phyloP scores from a whole-genome alignment of 1,140 invertebrate species.

The Drosophila rhopaloa region DNA sequence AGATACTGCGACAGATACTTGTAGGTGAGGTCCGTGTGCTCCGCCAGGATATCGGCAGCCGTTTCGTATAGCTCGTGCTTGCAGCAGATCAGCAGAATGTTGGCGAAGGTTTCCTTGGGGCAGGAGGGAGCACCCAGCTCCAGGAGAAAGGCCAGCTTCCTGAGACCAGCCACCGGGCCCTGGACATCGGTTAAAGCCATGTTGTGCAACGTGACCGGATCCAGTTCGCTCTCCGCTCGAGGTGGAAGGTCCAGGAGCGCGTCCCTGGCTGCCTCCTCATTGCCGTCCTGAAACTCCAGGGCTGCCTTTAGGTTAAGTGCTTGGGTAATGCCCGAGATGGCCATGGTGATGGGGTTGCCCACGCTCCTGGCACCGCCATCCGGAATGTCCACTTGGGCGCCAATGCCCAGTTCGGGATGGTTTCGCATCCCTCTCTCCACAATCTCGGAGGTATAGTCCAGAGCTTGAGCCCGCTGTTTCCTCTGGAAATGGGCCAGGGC shows the following conservation, averaged over 20 bases:
- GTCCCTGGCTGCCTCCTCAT: constrained; percentile 94
- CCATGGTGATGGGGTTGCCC: constrained; percentile 97
- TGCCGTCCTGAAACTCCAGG: constrained; percentile 98
- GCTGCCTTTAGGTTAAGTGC: constrained; percentile 99
- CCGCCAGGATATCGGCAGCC: constrained; percentile 98
- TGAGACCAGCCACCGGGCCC: constrained; percentile 95
- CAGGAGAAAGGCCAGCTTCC: constrained; percentile 98
- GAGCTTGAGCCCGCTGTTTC: constrained; percentile 96
- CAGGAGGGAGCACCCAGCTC: constrained; percentile 95
- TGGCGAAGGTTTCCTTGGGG: constrained; percentile 98
- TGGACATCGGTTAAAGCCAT: constrained; percentile 97
- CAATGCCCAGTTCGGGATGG: constrained; percentile 98
- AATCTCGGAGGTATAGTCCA: constrained; percentile 95
- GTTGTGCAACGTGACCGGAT: constrained; percentile 99
- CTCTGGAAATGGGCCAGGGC: constrained; percentile 97
- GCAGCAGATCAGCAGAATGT: constrained; percentile 97
- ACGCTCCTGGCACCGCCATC: constrained; percentile 90
- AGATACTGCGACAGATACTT: constrained; percentile 97
- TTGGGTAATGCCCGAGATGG: constrained; percentile 98
- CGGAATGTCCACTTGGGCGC: constrained; percentile 97
- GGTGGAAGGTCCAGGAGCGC: constrained; percentile 99
- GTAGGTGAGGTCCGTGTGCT: constrained; percentile 98
- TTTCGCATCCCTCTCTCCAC: constrained; percentile 98
- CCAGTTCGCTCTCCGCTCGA: constrained; percentile 97
- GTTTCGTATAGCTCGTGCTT: constrained; percentile 99